Evolutionary conservation across 2,888 invertebrate genomes (phyloP).

Genomic region (Selenia dentaria): DNA sequence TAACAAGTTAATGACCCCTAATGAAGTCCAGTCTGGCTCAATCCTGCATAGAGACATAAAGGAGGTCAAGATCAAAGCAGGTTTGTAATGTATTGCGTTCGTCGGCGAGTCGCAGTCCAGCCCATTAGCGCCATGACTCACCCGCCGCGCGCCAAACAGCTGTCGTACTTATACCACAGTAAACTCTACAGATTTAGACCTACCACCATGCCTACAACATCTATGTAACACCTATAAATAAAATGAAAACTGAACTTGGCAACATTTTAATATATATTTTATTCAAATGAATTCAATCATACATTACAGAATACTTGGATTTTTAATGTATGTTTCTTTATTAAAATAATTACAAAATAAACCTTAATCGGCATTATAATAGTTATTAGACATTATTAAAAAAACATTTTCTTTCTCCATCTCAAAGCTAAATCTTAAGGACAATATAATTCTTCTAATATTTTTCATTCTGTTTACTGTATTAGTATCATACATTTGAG

Average conservation of each 20-base stretch:
- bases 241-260: constrained; percentile 69
- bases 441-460: constrained; percentile 61
- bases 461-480: constrained; percentile 44
- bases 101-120: neutral
- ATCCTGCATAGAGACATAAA: too few relatives aligned
- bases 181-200: constrained; percentile 5
- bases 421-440: constrained; percentile 67
- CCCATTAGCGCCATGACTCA: constrained; percentile 17
- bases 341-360: constrained; percentile 84
- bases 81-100: constrained; percentile 7
- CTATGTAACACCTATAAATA: constrained; percentile 38
- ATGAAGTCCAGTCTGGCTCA: neutral
- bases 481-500: constrained; percentile 55
- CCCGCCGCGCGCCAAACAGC: neutral
- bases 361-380: constrained; percentile 71
- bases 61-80: constrained; percentile 13
- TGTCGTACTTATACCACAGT: constrained; percentile 7
- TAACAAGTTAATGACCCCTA: constrained; percentile 2
- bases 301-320: constrained; percentile 81
- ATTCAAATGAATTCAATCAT: constrained; percentile 84
- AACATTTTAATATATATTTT: constrained; percentile 86
- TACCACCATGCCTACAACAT: constrained; percentile 8
- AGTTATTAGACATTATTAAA: constrained; percentile 68
- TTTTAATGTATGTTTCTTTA: constrained; percentile 75
- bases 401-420: constrained; percentile 68